Base-by-base conservation (phyloP, 2,888 invertebrate genomes). In the Oscheius sp. region DNA sequence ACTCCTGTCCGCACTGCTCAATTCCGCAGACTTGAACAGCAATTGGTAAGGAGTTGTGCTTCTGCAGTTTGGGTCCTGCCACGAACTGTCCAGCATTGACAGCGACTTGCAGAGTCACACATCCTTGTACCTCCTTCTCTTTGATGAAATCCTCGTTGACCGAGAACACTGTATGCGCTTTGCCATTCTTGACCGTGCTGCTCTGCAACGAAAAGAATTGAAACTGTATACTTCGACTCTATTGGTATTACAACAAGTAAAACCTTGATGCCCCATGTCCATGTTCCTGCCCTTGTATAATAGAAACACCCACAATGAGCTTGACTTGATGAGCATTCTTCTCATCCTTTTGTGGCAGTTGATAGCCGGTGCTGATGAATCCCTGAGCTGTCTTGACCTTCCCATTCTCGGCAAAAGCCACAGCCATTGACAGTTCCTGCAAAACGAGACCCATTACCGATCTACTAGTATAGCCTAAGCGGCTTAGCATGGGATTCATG, bases 361-460 rank as follows among this genome's bases (percentile, higher is more conserved):
- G 74, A 59, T 80, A 80, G 42, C 80, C 81, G 21, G 75, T 74
- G 9, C 81, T 78, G 55, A 65, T 57, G 73, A 70, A 82, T 3
- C 79, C 74, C 33, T 77, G 81, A n/a, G 76, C 75, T n/a, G 77
- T 73, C 58, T 81, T 77, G 47, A 81, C 42, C 50, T 75, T 72
- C 21, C 82, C 82, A 58, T 70, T 77, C 9, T 84, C 84, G 11
- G 80, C 79, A 63, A 84, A 84, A 10, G 76, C 58, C 29, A 84
- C 70, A 50, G 79, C 71, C 78, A 81, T 77, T 55, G 74, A 73
- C 35, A 84, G 63, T 50, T 84, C 79, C 65, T 72, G 55, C 21
- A 21, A 21, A 21, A 21, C 21, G 21, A 21, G 21, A 21, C 42
- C 42, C 42, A 42, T 42, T 47, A 33, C 21, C 4, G 60, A 21